Conservation (phyloP, 2,888 invertebrate species). For the Caenorhabditis uteleia region DNA sequence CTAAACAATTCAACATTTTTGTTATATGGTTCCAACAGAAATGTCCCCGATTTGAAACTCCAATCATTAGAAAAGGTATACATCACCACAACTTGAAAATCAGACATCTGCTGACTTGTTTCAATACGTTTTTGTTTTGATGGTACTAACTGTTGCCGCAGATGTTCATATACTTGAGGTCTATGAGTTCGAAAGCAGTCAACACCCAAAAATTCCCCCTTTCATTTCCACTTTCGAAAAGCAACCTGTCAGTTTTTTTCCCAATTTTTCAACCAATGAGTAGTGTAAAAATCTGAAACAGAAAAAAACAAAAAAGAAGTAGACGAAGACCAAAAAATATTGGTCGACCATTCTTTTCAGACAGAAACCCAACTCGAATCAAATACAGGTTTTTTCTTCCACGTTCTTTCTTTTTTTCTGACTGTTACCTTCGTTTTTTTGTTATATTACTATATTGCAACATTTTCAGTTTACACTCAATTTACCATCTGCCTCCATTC, state of each 20-base stretch:
- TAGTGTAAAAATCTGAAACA: no score
- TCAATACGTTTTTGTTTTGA: no score
- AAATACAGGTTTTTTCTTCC: constrained; percentile 41
- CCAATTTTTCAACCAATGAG: no score
- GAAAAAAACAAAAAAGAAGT: constrained; percentile 11
- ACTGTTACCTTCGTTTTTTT: constrained; percentile 2
- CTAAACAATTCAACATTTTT: constrained; percentile 2
- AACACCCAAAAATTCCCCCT: no score
- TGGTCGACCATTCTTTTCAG: constrained; percentile 28
- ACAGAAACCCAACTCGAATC: constrained; percentile 39
- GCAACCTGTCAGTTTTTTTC: no score
- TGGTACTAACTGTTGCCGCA: no score
- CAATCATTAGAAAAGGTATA: no score
- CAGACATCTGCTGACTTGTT: no score
- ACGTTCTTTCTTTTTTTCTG: constrained; percentile 14
- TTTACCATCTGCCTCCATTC: constrained; percentile 1
- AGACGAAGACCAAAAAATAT: constrained; percentile 11
- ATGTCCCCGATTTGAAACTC: not conserved
- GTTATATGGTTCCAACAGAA: not conserved
- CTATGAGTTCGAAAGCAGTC: no score
- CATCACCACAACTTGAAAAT: no score
- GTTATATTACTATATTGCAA: constrained; percentile 2
- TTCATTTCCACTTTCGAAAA: no score
- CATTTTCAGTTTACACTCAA: constrained; percentile 7
- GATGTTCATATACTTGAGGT: no score